Conservation (phyloP, 2,888 invertebrate species). For the Mythimna impura region DNA sequence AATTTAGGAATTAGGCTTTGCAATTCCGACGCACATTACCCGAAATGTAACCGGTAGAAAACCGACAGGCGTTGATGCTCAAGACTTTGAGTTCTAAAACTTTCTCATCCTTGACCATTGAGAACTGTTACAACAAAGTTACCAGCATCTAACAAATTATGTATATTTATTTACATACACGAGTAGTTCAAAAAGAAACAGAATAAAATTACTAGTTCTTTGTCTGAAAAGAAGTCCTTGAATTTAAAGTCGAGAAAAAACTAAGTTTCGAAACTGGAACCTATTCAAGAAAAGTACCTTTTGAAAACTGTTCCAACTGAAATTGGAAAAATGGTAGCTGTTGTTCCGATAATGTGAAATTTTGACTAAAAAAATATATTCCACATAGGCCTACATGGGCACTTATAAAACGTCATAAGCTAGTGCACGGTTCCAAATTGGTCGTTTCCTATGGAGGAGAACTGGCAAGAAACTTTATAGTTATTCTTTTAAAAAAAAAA, state of each 20-base stretch:
- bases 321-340: constrained; percentile 12
- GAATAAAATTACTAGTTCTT: constrained; percentile 38
- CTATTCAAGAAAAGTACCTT: constrained; percentile 28
- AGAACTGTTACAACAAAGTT: constrained; percentile 22
- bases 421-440: too few relatives aligned
- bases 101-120: neutral
- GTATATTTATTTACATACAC: constrained; percentile 33
- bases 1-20: too few relatives aligned
- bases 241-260: constrained; percentile 40
- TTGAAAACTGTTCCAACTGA: constrained; percentile 16
- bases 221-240: constrained; percentile 20
- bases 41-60: too few relatives aligned
- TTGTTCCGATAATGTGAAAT: constrained; percentile 11
- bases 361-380: neutral
- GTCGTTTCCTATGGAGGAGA: too few relatives aligned
- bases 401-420: too few relatives aligned
- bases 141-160: constrained; percentile 20
- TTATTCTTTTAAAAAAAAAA: too few relatives aligned
- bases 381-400: too few relatives aligned
- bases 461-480: too few relatives aligned
- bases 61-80: too few relatives aligned
- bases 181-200: constrained; percentile 26
- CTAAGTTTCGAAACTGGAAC: constrained; percentile 39
- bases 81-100: too few relatives aligned
- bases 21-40: too few relatives aligned